Base-by-base conservation (phyloP, 2,797 vertebrate genomes). In the Chrysocyon brachyurus region DNA sequence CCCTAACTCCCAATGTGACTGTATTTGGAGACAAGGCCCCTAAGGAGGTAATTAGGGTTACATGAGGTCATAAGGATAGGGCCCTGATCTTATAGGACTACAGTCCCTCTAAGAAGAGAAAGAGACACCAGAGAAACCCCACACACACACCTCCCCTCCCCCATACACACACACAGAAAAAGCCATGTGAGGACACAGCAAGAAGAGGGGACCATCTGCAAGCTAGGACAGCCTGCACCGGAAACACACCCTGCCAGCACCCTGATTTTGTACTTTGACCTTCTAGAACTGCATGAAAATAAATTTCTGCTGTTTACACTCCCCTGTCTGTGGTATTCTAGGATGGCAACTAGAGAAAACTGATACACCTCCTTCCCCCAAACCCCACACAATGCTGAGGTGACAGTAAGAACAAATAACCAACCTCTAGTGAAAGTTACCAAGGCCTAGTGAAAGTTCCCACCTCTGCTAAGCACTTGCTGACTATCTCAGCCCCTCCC, bases 11-110 rank as follows among this genome's bases (percentile, higher is more conserved):
- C 59, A 26, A 1, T n/a, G n/a, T 54, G 52, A 46, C 52, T 28
- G 8, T 26, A 75, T 59, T 82, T 78, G 54, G 40, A 89, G n/a
- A 84, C 1, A 6, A 19, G 31, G 1, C 66, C 22, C 87, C 56
- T n/a, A 83, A 66, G 59, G 49, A 75, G 77, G 52, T 68, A 73
- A 87, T 78, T 56, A 90, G 66, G 56, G 40, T 78, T 78, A 61
- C 82, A 77, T n/a, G 72, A 68, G 40, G n/a, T 54, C 40, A 28
- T 40, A 26, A 49, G 28, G 66, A 11, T 33, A 14, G 72, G 46
- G 6, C 12, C 46, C 31, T 9, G 2, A 79, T 70, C 46, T 26
- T 19, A 26, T 9, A 57, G 33, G 28, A 68, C 7, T 57, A 19
- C 19, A 31, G 22, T 89, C 40, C 79, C 79, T 61, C 21, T 8